Evolutionary conservation across 2,888 invertebrate genomes (phyloP).

Genomic region (Cenopis cana): DNA sequence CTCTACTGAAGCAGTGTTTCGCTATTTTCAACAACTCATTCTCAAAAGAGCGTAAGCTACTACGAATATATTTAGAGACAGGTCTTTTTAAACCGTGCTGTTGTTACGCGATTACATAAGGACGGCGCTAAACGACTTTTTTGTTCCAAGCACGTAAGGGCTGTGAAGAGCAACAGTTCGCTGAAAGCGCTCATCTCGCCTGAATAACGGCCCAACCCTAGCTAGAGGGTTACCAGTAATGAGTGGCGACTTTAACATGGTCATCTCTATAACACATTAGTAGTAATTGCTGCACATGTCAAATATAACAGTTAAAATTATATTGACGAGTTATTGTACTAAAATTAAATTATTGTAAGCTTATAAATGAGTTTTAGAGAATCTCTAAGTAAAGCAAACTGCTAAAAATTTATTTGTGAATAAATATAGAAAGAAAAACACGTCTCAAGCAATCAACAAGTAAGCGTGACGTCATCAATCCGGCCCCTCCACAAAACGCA

Average conservation of each 20-base stretch:
- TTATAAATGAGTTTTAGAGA: not conserved
- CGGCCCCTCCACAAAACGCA: conserved; percentile 15
- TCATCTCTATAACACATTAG: not conserved
- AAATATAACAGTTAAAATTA: not conserved
- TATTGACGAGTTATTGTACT: not conserved
- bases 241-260: not conserved
- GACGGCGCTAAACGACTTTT: conserved; percentile 58
- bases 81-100: not conserved
- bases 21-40: not conserved
- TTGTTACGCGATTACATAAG: conserved; percentile 56
- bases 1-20: not conserved
- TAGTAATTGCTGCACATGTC: not conserved
- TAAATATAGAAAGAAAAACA: not conserved
- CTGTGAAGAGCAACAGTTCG: conserved; percentile 27
- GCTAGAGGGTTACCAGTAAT: conserved; percentile 31
- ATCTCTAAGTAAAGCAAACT: not conserved
- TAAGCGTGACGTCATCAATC: conserved; percentile 14
- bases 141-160: conserved; percentile 44
- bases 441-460: not conserved
- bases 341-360: not conserved
- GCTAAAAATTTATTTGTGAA: not conserved
- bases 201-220: conserved; percentile 75
- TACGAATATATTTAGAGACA: not conserved
- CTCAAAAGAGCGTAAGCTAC: not conserved
- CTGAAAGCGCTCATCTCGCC: conserved; percentile 56